Evolutionary conservation across 2,888 invertebrate genomes (phyloP).

Genomic region (Palloptera scutellata): DNA sequence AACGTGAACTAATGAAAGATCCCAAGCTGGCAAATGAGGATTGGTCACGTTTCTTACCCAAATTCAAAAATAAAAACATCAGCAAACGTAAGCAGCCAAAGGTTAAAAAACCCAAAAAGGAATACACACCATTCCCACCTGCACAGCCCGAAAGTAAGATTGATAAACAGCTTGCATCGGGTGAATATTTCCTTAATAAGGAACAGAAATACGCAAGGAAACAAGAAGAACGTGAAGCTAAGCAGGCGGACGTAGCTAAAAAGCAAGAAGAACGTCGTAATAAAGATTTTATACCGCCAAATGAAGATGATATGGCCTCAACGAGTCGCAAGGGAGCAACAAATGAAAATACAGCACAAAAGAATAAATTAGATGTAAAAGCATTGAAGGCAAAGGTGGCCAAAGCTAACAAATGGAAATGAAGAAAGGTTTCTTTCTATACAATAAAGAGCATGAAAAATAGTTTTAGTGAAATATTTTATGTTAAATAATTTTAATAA

Average conservation of each 20-base stretch:
- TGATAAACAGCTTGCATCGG: conserved; percentile 91
- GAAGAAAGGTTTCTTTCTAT: too few species aligned
- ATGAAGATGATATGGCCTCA: conserved; percentile 65
- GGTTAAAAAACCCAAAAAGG: conserved; percentile 87
- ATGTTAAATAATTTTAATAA: background rate
- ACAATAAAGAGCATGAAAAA: too few species aligned
- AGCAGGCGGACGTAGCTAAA: conserved; percentile 77
- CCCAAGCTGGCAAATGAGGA: conserved; percentile 89
- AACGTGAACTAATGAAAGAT: conserved; percentile 92
- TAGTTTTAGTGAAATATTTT: background rate
- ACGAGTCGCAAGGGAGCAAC: conserved; percentile 42
- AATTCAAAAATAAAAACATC: conserved; percentile 89
- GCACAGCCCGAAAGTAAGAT: conserved; percentile 91
- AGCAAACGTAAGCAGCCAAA: conserved; percentile 88
- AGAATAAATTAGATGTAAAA: conserved; percentile 70
- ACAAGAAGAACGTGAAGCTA: conserved; percentile 79
- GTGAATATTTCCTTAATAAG: conserved; percentile 95
- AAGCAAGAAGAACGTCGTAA: conserved; percentile 79
- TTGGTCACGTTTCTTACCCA: conserved; percentile 97
- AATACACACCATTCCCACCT: conserved; percentile 98
- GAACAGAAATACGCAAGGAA: conserved; percentile 78
- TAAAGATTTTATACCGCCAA: conserved; percentile 83
- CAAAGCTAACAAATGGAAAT: conserved; percentile 67
- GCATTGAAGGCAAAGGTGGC: conserved; percentile 80
- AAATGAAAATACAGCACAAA: conserved; percentile 35